A percentile compares a stretch with the other conserved stretches of the same genome.
Conservation (phyloP, 2,797 vertebrate genomes). For the Xiphorhynchus erythropygius region DNA sequence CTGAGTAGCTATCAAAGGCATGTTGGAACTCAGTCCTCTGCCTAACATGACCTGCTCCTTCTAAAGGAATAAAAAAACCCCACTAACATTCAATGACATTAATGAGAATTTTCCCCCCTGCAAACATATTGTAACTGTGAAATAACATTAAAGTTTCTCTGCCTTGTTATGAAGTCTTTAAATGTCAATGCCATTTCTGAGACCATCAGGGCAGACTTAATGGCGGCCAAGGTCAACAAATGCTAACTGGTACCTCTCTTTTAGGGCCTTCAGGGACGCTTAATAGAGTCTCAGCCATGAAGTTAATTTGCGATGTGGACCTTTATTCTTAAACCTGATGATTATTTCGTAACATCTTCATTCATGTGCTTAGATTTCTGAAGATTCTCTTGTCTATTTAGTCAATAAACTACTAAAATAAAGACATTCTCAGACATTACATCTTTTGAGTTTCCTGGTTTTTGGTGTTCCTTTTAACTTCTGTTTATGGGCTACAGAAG, state of each 20-base stretch:
- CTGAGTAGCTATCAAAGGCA: neutral
- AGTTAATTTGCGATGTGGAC: conserved; percentile 56
- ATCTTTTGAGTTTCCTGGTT: neutral
- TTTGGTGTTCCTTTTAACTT: neutral
- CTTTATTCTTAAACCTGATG: conserved; percentile 47
- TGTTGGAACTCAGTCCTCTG: neutral
- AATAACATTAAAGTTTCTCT: conserved; percentile 67
- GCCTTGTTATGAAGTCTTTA: conserved; percentile 67
- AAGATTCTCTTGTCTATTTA: neutral
- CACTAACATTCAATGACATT: conserved; percentile 27
- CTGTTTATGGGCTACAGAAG: neutral
- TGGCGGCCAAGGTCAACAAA: conserved; percentile 56
- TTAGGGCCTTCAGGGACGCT: conserved; percentile 42
- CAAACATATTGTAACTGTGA: conserved; percentile 59
- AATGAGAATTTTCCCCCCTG: conserved; percentile 42
- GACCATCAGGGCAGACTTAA: conserved; percentile 64
- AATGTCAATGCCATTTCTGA: conserved; percentile 67
- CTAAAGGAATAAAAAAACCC: neutral
- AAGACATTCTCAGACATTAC: neutral
- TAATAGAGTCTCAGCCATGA: conserved; percentile 57
- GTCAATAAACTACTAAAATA: neutral
- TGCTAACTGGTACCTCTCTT: conserved; percentile 61
- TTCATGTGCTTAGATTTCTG: conserved; percentile 17
- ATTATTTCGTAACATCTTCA: conserved; percentile 52
- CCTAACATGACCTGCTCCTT: neutral